Evolutionary conservation across 2,797 vertebrate species (phyloP).

Genomic region (Triplophysa bombifrons): DNA sequence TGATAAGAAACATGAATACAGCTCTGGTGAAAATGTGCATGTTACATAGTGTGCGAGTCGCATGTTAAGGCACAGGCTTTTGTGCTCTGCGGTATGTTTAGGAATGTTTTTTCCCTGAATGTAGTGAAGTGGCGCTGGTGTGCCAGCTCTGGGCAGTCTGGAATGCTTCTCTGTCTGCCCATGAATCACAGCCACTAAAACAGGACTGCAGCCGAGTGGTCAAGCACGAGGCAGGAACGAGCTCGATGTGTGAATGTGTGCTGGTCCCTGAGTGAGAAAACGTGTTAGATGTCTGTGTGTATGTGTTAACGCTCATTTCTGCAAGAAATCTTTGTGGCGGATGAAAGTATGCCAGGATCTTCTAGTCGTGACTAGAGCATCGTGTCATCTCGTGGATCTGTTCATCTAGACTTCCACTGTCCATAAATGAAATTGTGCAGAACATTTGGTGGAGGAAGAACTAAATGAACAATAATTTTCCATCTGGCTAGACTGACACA

Average conservation of each 20-base stretch:
- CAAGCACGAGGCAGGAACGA: slow-evolving; percentile 58
- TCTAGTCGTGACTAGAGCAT: slow-evolving; percentile 35
- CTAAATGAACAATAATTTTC: background rate
- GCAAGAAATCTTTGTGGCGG: slow-evolving; percentile 49
- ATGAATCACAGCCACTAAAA: slow-evolving; percentile 75
- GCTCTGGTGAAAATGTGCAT: slow-evolving; percentile 59
- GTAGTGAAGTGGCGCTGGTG: slow-evolving; percentile 63
- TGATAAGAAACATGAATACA: slow-evolving; percentile 73
- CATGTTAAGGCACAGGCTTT: slow-evolving; percentile 27
- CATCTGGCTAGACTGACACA: slow-evolving; percentile 17
- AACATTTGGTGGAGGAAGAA: slow-evolving; percentile 30
- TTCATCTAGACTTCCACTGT: slow-evolving; percentile 30
- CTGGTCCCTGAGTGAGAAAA: slow-evolving; percentile 42
- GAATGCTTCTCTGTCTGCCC: slow-evolving; percentile 62
- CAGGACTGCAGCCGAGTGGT: slow-evolving; percentile 61
- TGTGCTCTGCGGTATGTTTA: slow-evolving; percentile 58
- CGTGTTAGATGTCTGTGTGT: slow-evolving; percentile 45
- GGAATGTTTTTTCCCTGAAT: slow-evolving; percentile 63
- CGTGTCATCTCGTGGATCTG: slow-evolving; percentile 18
- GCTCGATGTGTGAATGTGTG: slow-evolving; percentile 61
- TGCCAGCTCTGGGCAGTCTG: slow-evolving; percentile 67
- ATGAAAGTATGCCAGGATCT: slow-evolving; percentile 39
- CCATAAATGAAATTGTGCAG: background rate
- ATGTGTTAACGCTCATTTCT: slow-evolving; percentile 38
- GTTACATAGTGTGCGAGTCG: slow-evolving; percentile 19